Percentiles rank a stretch among this genome's conserved stretches.
Evolutionary conservation across 1,140 invertebrate species (phyloP).

Genomic region (Drosophila murphyi): DNA sequence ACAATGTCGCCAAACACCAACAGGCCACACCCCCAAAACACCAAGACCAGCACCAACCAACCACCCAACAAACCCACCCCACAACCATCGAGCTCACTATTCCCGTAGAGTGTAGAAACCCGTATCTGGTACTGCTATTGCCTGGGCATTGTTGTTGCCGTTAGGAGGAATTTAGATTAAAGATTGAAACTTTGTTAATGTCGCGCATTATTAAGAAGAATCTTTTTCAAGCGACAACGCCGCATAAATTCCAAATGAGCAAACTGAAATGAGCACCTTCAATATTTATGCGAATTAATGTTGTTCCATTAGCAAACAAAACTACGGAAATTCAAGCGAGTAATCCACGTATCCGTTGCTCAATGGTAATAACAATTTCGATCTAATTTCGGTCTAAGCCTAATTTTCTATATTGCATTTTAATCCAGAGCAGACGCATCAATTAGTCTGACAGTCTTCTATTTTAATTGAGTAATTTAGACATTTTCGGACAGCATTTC

Average conservation of each 20-base stretch:
- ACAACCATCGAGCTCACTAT: not conserved
- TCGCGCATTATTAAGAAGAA: constrained; percentile 78
- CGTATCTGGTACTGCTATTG: constrained; percentile 13
- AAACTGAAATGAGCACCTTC: constrained; percentile 46
- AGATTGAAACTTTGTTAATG: constrained; percentile 82
- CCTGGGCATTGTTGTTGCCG: constrained; percentile 34
- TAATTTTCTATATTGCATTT: too few relatives aligned
- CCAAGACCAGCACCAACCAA: constrained; percentile 16
- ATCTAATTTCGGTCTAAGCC: too few relatives aligned
- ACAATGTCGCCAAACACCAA: constrained; percentile 62
- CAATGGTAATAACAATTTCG: too few relatives aligned
- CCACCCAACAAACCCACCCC: constrained; percentile 18
- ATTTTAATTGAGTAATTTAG: too few relatives aligned
- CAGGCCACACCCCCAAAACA: constrained; percentile 42
- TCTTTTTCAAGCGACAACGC: constrained; percentile 45
- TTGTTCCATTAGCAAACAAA: not conserved
- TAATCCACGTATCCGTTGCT: too few relatives aligned
- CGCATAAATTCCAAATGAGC: constrained; percentile 60
- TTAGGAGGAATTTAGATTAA: constrained; percentile 73
- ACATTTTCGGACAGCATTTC: too few relatives aligned
- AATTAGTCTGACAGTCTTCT: too few relatives aligned
- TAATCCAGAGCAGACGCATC: too few relatives aligned
- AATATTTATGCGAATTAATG: constrained; percentile 41
- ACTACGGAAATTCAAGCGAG: too few relatives aligned
- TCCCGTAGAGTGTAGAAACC: not conserved